Conservation (phyloP, 2,888 invertebrate genomes). For the Hirudinaria manillensis region DNA sequence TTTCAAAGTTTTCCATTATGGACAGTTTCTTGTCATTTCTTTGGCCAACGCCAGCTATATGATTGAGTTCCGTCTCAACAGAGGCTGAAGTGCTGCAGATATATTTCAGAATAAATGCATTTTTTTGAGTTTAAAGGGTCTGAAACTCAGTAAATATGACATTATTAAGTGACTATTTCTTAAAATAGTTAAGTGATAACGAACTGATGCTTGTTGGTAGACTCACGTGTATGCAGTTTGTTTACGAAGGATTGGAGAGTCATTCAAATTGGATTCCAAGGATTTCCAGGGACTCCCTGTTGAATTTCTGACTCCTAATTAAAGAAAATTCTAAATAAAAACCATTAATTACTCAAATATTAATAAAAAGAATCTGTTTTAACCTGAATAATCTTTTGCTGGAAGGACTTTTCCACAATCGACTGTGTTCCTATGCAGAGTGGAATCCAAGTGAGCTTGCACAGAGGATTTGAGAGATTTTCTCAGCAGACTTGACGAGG, state of each 20-base stretch:
- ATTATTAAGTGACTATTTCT: too few species aligned
- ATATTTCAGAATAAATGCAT: too few species aligned
- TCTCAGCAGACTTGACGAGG: background rate
- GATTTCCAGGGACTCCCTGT: background rate
- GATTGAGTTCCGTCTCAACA: background rate
- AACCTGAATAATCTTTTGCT: background rate
- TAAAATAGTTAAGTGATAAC: too few species aligned
- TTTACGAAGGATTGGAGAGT: background rate
- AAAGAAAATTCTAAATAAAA: background rate
- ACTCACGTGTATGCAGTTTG: background rate
- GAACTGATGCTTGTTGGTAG: too few species aligned
- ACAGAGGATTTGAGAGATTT: conserved; percentile 4
- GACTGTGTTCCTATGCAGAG: background rate
- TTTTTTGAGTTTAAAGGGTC: too few species aligned
- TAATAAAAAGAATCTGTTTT: background rate
- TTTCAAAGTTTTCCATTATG: conserved; percentile 2
- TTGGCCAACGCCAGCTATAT: background rate
- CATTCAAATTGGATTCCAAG: background rate
- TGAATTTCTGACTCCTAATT: background rate
- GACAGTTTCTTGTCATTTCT: conserved; percentile 2
- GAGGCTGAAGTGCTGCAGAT: background rate
- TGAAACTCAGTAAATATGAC: too few species aligned
- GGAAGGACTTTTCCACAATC: background rate
- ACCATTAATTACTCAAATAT: background rate
- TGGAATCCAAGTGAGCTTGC: background rate